These are phyloP conservation scores for Sparus aurata DNA, from an alignment of 2,797 vertebrate genomes.

Conservation along the genomic window DNA sequence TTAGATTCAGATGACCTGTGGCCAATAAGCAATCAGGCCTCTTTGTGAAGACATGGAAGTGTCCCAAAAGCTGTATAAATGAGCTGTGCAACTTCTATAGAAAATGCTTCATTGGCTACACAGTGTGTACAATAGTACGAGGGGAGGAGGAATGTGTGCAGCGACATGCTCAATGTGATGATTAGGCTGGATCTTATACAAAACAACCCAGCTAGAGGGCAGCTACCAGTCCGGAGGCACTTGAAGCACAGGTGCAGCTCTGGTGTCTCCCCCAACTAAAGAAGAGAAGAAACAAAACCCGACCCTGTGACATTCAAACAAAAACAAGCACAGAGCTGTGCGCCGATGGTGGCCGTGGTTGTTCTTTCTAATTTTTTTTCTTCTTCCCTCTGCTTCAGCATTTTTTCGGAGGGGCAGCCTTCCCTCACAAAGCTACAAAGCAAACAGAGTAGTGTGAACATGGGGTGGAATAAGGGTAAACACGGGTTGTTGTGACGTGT, in stretches of 20 bases:
- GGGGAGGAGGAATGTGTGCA: constrained; percentile 68
- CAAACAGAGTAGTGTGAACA: constrained; percentile 67
- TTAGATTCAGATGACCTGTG: constrained; percentile 41
- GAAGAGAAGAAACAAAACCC: constrained; percentile 30
- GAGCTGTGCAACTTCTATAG: constrained; percentile 58
- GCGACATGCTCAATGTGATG: constrained; percentile 57
- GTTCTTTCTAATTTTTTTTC: constrained; percentile 58
- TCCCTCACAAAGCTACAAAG: constrained; percentile 71
- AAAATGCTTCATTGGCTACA: constrained; percentile 55
- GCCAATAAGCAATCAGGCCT: constrained; percentile 61
- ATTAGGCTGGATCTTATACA: constrained; percentile 59
- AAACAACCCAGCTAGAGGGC: constrained; percentile 62
- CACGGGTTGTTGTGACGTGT: constrained; percentile 82
- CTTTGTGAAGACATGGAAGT: constrained; percentile 60
- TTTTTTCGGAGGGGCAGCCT: constrained; percentile 26
- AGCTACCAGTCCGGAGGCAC: constrained; percentile 59
- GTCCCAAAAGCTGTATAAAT: constrained; percentile 54
- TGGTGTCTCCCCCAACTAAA: constrained; percentile 39
- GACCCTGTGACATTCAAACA: constrained; percentile 75
- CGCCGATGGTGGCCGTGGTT: constrained; percentile 59
- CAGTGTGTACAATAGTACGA: constrained; percentile 55
- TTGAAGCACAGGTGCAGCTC: constrained; percentile 80
- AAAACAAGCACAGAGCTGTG: constrained; percentile 78
- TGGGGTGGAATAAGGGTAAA: constrained; percentile 68
- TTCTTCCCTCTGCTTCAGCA: constrained; percentile 45